phyloP scores from a whole-genome alignment of 1,140 invertebrate genomes.

The Eriosoma lanigerum region DNA sequence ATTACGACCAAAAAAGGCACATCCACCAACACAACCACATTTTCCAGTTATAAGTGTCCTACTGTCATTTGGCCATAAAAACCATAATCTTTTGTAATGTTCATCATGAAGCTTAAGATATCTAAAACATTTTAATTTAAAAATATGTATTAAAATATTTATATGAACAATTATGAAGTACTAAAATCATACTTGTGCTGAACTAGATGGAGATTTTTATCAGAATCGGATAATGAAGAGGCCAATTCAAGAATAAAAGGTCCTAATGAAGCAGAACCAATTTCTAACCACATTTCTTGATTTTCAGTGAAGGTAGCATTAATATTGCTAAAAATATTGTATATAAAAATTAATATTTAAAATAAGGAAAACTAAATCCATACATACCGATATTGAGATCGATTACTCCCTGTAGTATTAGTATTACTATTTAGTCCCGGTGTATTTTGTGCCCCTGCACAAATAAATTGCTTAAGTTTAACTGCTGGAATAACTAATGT shows the following conservation, averaged over 20 bases:
- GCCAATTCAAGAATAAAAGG: constrained; percentile 92
- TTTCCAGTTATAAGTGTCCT: constrained; percentile 63
- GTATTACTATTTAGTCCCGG: constrained; percentile 60
- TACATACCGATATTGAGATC: constrained; percentile 58
- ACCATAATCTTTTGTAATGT: constrained; percentile 86
- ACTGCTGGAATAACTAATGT: constrained; percentile 84
- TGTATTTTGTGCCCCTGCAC: constrained; percentile 59
- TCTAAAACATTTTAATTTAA: constrained; percentile 57
- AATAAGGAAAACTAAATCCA: background rate
- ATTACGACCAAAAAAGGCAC: constrained; percentile 89
- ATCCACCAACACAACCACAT: constrained; percentile 95
- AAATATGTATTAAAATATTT: background rate
- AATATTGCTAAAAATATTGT: constrained; percentile 31
- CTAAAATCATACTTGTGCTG: constrained; percentile 67
- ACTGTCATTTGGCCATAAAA: constrained; percentile 79
- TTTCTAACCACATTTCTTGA: constrained; percentile 86
- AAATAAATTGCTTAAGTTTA: constrained; percentile 71
- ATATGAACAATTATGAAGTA: background rate
- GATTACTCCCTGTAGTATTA: constrained; percentile 64
- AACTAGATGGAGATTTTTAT: constrained; percentile 73
- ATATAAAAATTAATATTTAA: background rate
- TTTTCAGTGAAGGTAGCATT: constrained; percentile 56
- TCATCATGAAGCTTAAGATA: constrained; percentile 89
- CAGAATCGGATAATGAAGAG: constrained; percentile 73
- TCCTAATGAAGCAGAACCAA: constrained; percentile 85